Percentiles rank a stretch among this genome's conserved stretches.
Evolutionary conservation across 2,888 invertebrate genomes (phyloP).

Genomic region (Halocaridina rubra): DNA sequence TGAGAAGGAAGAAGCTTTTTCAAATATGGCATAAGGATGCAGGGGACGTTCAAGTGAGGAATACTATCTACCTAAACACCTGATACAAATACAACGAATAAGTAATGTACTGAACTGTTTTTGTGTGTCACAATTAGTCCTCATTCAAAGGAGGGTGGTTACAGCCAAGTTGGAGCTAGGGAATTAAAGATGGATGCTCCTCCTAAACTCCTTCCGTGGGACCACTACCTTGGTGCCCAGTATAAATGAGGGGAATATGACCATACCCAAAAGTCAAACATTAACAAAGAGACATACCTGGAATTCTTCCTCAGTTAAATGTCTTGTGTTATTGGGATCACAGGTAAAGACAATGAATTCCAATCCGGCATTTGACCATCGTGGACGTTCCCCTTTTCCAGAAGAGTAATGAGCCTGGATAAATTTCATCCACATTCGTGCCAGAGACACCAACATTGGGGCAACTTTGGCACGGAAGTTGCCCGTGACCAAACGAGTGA

Average conservation of each 20-base stretch:
- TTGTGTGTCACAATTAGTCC: too few relatives aligned
- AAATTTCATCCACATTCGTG: slow-evolving; percentile 90
- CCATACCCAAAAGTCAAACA: neutral
- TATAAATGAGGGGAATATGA: neutral
- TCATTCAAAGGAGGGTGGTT: too few relatives aligned
- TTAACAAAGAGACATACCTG: slow-evolving; percentile 66
- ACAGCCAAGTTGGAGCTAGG: too few relatives aligned
- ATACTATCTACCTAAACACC: too few relatives aligned
- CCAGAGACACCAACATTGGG: slow-evolving; percentile 77
- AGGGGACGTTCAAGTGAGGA: too few relatives aligned
- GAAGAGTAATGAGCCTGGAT: slow-evolving; percentile 86
- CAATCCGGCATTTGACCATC: slow-evolving; percentile 88
- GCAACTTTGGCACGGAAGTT: slow-evolving; percentile 71
- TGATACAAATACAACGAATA: too few relatives aligned
- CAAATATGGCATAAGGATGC: too few relatives aligned
- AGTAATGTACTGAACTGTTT: too few relatives aligned
- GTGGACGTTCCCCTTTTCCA: slow-evolving; percentile 82
- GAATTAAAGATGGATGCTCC: too few relatives aligned
- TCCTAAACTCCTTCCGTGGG: too few relatives aligned
- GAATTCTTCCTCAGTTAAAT: slow-evolving; percentile 82
- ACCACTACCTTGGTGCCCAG: too few relatives aligned
- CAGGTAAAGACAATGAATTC: slow-evolving; percentile 88
- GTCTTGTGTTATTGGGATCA: slow-evolving; percentile 84
- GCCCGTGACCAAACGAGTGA: slow-evolving; percentile 75
- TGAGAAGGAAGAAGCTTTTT: too few relatives aligned